phyloP scores from a whole-genome alignment of 2,888 invertebrate genomes.

The Calliopum simillimum region DNA sequence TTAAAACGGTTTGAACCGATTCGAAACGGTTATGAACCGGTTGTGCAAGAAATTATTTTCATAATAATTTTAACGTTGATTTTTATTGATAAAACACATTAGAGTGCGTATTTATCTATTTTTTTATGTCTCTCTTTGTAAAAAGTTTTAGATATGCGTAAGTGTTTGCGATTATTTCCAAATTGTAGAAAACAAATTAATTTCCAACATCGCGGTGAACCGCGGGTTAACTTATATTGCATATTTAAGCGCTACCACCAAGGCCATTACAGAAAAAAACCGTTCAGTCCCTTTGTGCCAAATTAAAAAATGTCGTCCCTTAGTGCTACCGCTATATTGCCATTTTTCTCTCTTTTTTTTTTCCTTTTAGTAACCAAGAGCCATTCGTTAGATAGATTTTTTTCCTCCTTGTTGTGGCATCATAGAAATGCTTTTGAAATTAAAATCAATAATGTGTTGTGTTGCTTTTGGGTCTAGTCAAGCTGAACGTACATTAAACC shows the following conservation, averaged over 20 bases:
- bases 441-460: conserved; percentile 24
- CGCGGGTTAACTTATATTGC: background rate
- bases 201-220: too few species aligned
- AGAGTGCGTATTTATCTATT: too few species aligned
- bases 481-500: conserved; percentile 15
- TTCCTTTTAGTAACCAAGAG: background rate
- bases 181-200: too few species aligned
- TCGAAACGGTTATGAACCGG: too few species aligned
- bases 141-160: background rate
- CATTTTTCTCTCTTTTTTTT: background rate
- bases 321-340: background rate
- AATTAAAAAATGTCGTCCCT: background rate
- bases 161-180: too few species aligned
- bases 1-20: too few species aligned
- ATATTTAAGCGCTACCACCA: too few species aligned
- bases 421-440: conserved; percentile 21
- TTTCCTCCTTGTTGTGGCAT: too few species aligned
- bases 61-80: too few species aligned
- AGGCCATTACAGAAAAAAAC: background rate
- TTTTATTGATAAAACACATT: too few species aligned
- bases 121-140: too few species aligned
- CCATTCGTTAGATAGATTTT: background rate
- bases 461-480: background rate
- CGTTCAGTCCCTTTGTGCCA: background rate
- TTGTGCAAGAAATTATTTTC: too few species aligned